Base-by-base conservation (phyloP, 2,888 invertebrate genomes). In the Ptychoptera albimana region DNA sequence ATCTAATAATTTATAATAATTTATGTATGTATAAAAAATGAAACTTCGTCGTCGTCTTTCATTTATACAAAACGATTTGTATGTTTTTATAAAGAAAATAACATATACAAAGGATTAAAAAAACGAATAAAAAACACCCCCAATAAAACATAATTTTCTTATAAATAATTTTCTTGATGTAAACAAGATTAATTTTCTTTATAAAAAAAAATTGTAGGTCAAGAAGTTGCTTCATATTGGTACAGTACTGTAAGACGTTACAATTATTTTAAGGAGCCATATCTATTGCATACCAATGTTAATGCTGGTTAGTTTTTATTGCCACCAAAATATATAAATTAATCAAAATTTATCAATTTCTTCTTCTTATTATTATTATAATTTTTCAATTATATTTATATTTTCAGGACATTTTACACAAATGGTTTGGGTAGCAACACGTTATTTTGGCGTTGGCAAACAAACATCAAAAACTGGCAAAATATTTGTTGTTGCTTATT, bases 401-500 rank as follows among this genome's bases (percentile, higher is more conserved):
- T 52, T 59, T 61, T 14, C 63, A 84, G 87, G 87, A 46, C 86
- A 87, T 62, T 88, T 88, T 63, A 85, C 86, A 0, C 88, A 88
- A 66, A 71, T 89, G 62, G 82, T 88, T 16, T 89, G 89, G 88
- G 74, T 76, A 34, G 73, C 71, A 39, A 83, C 82, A 2, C 73
- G 75, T 38, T 75, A 77, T 59, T 77, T 87, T 57, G 88, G 89
- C 2, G 75, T 88, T 1, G 88, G 86, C 8, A 84, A 83, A 57
- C 85, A 86, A 1, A 73, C 78, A 43, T 82, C 82, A 31, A 69
- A 80, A 37, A 79, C 80, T 12, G 85, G 85, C 11, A 83, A 83
- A 57, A 72, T 83, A 39, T 79, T 85, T 50, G 85, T 88, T 0
- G 88, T 88, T 1, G 86, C 84, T 12, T 83, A 84, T 64, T 89